Conservation (phyloP, 1,140 invertebrate species). For the Drosophila paulistorum region DNA sequence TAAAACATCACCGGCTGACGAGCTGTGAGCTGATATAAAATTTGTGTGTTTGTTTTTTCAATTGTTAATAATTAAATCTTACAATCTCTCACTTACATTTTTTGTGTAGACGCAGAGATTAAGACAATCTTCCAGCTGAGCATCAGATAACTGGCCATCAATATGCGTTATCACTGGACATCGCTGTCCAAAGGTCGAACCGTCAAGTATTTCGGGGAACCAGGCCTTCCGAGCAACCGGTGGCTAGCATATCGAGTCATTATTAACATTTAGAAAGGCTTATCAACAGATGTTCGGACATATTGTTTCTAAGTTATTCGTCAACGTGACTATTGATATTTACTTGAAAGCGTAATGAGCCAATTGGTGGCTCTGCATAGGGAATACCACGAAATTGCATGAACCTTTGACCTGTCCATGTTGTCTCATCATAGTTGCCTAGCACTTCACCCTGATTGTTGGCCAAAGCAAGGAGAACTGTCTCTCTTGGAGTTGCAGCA, state of each 20-base stretch:
- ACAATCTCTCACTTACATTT: conserved; percentile 58
- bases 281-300: neutral
- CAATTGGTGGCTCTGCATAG: conserved; percentile 74
- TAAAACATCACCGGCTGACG: conserved; percentile 78
- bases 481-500: conserved; percentile 21
- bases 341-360: conserved; percentile 68
- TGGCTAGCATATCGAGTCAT: conserved; percentile 44
- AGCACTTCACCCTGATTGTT: conserved; percentile 84
- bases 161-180: conserved; percentile 75
- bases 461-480: conserved; percentile 38
- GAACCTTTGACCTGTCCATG: conserved; percentile 69
- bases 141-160: conserved; percentile 41
- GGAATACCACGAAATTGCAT: conserved; percentile 79
- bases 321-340: conserved; percentile 18
- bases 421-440: conserved; percentile 65
- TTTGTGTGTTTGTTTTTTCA: neutral
- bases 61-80: neutral
- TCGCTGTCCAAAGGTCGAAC: conserved; percentile 68
- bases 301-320: neutral
- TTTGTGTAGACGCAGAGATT: conserved; percentile 78
- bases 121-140: conserved; percentile 76
- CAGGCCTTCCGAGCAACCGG: conserved; percentile 66
- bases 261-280: conserved; percentile 14
- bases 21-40: conserved; percentile 47
- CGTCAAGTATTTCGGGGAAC: conserved; percentile 49